Percentiles rank a stretch among this genome's conserved stretches.
Evolutionary conservation across 2,797 vertebrate species (phyloP).

Genomic region (Phrynocephalus forsythii): DNA sequence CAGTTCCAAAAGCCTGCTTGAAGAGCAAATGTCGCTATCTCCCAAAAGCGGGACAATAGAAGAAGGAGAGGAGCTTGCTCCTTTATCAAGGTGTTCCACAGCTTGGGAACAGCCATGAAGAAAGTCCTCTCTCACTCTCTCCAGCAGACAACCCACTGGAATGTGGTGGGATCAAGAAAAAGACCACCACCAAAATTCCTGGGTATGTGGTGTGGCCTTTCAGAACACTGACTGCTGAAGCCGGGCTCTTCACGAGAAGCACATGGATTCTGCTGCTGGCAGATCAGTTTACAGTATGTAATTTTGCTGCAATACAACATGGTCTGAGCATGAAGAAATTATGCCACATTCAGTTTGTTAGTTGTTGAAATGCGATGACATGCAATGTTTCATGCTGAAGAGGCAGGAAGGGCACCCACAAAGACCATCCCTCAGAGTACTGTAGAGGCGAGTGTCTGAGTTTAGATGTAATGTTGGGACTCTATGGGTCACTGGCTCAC

Average conservation of each 20-base stretch:
- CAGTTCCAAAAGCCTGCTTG: background rate
- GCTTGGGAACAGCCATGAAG: background rate
- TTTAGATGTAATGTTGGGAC: background rate
- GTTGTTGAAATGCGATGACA: background rate
- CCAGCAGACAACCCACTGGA: background rate
- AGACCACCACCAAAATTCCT: background rate
- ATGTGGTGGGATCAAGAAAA: background rate
- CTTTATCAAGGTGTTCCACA: background rate
- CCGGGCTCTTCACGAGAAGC: too few relatives aligned
- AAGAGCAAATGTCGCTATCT: background rate
- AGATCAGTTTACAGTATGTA: background rate
- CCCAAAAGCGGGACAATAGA: too few relatives aligned
- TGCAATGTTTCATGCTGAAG: background rate
- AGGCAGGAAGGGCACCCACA: too few relatives aligned
- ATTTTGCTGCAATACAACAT: too few relatives aligned
- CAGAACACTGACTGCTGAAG: background rate
- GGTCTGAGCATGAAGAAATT: background rate
- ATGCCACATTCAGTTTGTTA: background rate
- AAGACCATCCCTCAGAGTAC: background rate
- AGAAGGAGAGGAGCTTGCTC: too few relatives aligned
- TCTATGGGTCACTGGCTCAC: too few relatives aligned
- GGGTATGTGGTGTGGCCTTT: background rate
- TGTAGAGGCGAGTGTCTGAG: background rate
- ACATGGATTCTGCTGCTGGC: background rate
- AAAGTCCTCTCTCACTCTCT: background rate